These are phyloP conservation scores for Equus przewalskii DNA, from an alignment of 2,113 vertebrate species.

Conservation along the genomic window DNA sequence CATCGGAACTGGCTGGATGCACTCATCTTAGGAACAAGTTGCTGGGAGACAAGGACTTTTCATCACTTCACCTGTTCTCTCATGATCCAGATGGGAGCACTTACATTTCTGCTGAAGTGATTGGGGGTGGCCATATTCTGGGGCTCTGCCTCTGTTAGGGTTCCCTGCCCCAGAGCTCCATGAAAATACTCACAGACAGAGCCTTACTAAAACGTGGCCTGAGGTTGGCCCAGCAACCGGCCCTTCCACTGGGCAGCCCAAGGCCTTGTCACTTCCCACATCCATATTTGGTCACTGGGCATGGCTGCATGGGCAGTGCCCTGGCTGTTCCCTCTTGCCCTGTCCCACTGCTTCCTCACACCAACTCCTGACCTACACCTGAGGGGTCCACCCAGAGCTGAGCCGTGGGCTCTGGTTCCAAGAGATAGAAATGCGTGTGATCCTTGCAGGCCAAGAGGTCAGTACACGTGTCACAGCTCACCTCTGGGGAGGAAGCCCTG, in stretches of 20 bases:
- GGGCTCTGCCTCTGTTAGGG: neutral
- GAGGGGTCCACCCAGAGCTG: neutral
- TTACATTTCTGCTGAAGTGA: neutral
- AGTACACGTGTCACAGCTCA: neutral
- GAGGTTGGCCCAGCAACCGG: neutral
- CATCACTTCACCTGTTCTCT: neutral
- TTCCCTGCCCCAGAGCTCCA: neutral
- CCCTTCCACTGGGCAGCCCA: neutral
- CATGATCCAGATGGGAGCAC: neutral
- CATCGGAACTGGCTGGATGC: neutral
- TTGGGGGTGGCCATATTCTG: neutral
- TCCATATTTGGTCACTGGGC: neutral
- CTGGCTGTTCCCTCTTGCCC: neutral
- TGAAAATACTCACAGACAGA: neutral
- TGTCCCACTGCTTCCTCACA: neutral
- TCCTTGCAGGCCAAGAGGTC: neutral
- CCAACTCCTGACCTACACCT: neutral
- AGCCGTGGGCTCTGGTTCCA: neutral
- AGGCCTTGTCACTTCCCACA: neutral
- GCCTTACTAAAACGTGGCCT: neutral
- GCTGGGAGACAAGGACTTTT: neutral
- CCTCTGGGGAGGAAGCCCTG: neutral
- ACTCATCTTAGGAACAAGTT: neutral
- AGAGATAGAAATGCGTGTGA: neutral
- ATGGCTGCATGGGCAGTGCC: neutral